Evolutionary conservation across 2,888 invertebrate genomes (phyloP), one percentile per base, ranked within the genome.

Genomic region (Pyrrhosoma nymphula): DNA sequence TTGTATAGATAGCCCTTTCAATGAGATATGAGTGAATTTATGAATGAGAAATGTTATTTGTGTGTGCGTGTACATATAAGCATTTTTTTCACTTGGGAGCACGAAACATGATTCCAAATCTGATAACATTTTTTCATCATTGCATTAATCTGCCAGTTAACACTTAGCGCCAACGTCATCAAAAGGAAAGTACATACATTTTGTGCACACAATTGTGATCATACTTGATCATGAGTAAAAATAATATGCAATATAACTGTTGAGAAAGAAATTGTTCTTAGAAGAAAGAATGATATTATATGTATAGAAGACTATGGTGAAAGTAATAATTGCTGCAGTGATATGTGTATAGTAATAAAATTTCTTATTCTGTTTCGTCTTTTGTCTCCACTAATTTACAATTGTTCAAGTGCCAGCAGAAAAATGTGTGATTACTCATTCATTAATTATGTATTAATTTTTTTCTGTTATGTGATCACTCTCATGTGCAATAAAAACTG

Each of bases 1-100:
- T 93, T 93, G 93, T 93, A 30, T 93, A 93, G 93, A 93, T 93
- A 93, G 93, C 93, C 47, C n/a, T 91, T 93, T 47, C 63, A 69
- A 47, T 60, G 47, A 93, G 69, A 69, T 93, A 93, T 82, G 82
- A 63, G 69, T 93, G 93, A 93, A 69, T 93, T 47, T 93, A 93
- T 93, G 93, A 93, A 93, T 93, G 93, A 93, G 93, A 69, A 93
- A 93, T 93, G 93, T 93, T 93, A 93, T 93, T 93, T 93, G 93
- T 93, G 69, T 93, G 93, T 93, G 93, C 69, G 69, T 93, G 93
- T 93, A 69, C 69, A 93, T 69, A 93, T 69, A 93, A 93, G 69
- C 93, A 93, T 93, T 93, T 93, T 93, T 93, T 93, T 93, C 63
- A 93, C 93, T 93, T 93, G 93, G 93, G 93, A 93, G 93, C 93